A percentile compares a stretch with the other conserved stretches of the same genome.
phyloP scores from a whole-genome alignment of 2,888 invertebrate genomes.

The Resseliella maxima region DNA sequence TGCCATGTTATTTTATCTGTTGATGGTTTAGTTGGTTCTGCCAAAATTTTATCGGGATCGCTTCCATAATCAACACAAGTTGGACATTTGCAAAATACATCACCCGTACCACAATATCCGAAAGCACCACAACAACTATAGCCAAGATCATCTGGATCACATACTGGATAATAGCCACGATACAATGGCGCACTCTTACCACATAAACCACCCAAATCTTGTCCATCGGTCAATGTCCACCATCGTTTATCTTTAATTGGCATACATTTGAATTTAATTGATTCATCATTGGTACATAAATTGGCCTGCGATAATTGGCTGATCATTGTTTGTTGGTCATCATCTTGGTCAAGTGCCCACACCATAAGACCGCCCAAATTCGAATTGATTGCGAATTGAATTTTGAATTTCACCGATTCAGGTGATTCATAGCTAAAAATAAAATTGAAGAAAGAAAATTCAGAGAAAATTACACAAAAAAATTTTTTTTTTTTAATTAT shows the following conservation, averaged over 20 bases:
- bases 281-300: slow-evolving; percentile 30
- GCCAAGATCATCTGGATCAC: slow-evolving; percentile 55
- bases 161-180: slow-evolving; percentile 13
- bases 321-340: slow-evolving; percentile 33
- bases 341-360: slow-evolving; percentile 55
- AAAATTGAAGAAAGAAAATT: neutral
- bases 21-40: neutral
- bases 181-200: slow-evolving; percentile 32
- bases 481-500: neutral
- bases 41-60: slow-evolving; percentile 45
- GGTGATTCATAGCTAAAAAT: slow-evolving; percentile 30
- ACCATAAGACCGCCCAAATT: slow-evolving; percentile 53
- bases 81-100: slow-evolving; percentile 14
- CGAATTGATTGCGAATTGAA: slow-evolving; percentile 31
- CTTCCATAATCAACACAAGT: slow-evolving; percentile 9
- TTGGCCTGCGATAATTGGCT: neutral
- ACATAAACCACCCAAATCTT: slow-evolving; percentile 5
- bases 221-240: slow-evolving; percentile 20
- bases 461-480: neutral
- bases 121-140: slow-evolving; percentile 15
- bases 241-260: slow-evolving; percentile 38
- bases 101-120: slow-evolving; percentile 25
- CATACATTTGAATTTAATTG: slow-evolving; percentile 35
- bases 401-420: slow-evolving; percentile 35
- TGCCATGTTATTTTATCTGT: slow-evolving; percentile 32